Evolutionary conservation across 2,888 invertebrate genomes (phyloP).

Genomic region (Alloplasta piceator): DNA sequence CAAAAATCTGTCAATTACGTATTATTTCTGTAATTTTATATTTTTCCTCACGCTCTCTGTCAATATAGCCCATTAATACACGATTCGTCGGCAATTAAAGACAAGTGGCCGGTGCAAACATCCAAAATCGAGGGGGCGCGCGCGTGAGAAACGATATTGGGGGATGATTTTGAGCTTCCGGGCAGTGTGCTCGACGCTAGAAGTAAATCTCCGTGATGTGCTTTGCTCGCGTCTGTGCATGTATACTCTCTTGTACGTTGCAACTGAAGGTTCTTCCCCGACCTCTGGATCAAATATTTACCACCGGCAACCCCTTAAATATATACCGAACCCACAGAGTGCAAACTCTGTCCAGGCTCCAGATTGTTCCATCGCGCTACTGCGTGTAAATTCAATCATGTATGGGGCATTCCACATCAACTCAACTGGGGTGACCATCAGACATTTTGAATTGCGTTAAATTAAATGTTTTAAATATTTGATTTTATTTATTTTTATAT

Average conservation of each 20-base stretch:
- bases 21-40: background rate
- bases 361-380: constrained; percentile 82
- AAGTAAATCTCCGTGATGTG: constrained; percentile 48
- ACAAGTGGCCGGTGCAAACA: constrained; percentile 81
- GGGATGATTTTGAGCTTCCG: constrained; percentile 39
- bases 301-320: constrained; percentile 61
- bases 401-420: too few relatives aligned
- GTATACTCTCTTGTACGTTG: background rate
- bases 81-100: constrained; percentile 81
- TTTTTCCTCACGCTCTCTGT: constrained; percentile 20
- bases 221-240: background rate
- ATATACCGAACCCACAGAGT: constrained; percentile 62
- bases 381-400: constrained; percentile 82
- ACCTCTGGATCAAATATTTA: constrained; percentile 80
- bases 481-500: too few relatives aligned
- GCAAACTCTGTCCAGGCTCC: constrained; percentile 75
- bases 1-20: too few relatives aligned
- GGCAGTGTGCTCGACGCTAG: constrained; percentile 54
- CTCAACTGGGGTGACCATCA: too few relatives aligned
- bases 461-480: too few relatives aligned
- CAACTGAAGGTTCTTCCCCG: constrained; percentile 36
- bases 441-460: too few relatives aligned
- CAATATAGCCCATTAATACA: constrained; percentile 66
- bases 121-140: constrained; percentile 75
- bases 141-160: constrained; percentile 58